Percentiles rank a stretch among this genome's conserved stretches.
Evolutionary conservation across 1,140 invertebrate genomes (phyloP).

Genomic region (Monochamus saltuarius): DNA sequence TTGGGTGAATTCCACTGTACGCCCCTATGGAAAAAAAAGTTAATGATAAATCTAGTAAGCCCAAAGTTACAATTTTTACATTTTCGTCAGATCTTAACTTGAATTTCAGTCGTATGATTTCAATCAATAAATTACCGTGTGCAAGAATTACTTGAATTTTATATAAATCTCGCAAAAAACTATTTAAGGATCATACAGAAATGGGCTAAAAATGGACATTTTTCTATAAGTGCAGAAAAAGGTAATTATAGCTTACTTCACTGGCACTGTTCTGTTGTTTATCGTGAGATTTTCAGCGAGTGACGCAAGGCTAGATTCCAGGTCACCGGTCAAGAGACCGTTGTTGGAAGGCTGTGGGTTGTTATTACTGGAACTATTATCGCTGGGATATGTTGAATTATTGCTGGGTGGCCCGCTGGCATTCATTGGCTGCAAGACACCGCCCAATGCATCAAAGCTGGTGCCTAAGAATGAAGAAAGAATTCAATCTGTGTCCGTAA

Average conservation of each 20-base stretch:
- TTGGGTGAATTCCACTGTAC: conserved; percentile 87
- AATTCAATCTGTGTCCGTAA: not conserved
- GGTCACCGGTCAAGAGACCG: conserved; percentile 78
- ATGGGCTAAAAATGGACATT: too few relatives aligned
- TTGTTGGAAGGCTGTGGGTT: conserved; percentile 31
- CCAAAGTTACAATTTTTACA: too few relatives aligned
- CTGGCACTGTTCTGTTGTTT: conserved; percentile 70
- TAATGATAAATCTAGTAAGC: conserved; percentile 7
- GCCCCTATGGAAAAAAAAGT: conserved; percentile 33
- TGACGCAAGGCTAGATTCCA: conserved; percentile 87
- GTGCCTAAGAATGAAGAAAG: conserved; percentile 10
- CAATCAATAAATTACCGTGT: too few relatives aligned
- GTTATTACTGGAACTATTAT: conserved; percentile 40
- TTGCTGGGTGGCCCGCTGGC: conserved; percentile 40
- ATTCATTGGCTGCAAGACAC: conserved; percentile 63
- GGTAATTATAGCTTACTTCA: conserved; percentile 63
- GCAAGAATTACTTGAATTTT: too few relatives aligned
- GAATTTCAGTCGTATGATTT: too few relatives aligned
- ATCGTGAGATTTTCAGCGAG: conserved; percentile 91
- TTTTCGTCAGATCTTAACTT: too few relatives aligned
- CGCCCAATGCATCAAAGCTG: conserved; percentile 73
- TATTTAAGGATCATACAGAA: too few relatives aligned
- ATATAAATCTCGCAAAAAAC: too few relatives aligned
- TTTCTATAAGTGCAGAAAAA: too few relatives aligned
- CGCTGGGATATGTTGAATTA: conserved; percentile 22